phyloP scores from a whole-genome alignment of 2,888 invertebrate genomes.

The Steinernema hermaphroditum region DNA sequence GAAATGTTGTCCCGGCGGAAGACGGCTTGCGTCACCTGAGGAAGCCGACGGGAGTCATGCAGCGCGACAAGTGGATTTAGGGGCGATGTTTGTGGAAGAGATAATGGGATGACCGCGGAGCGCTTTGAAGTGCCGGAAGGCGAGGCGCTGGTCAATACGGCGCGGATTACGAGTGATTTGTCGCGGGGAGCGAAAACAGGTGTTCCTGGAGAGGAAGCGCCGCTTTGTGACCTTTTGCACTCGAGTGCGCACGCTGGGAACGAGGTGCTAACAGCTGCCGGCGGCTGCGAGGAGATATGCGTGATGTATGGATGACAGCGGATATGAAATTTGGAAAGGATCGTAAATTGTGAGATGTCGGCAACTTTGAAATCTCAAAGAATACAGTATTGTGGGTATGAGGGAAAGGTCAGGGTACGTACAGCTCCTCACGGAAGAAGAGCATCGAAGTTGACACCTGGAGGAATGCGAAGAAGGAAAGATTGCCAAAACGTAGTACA shows the following conservation, averaged over 20 bases:
- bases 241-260: conserved; percentile 9
- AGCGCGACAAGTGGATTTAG: conserved; percentile 4
- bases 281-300: not conserved
- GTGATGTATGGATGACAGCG: too few relatives aligned
- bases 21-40: conserved; percentile 20
- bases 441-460: too few relatives aligned
- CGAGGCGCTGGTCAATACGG: not conserved
- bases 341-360: too few relatives aligned
- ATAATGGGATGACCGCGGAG: conserved; percentile 23
- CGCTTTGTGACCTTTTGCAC: conserved; percentile 18
- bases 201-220: not conserved
- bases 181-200: conserved; percentile 8
- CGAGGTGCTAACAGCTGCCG: conserved; percentile 12
- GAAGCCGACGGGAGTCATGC: not conserved
- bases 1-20: not conserved
- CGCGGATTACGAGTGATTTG: conserved; percentile 13
- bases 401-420: too few relatives aligned
- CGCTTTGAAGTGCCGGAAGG: conserved; percentile 18
- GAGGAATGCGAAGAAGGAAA: too few relatives aligned
- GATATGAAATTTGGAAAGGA: too few relatives aligned
- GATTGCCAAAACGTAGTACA: too few relatives aligned
- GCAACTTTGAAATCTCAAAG: too few relatives aligned
- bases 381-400: too few relatives aligned
- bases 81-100: conserved; percentile 18
- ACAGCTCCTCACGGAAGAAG: too few relatives aligned